These are phyloP conservation scores for Helleia helle DNA, from an alignment of 2,888 invertebrate genomes.

Conservation along the genomic window DNA sequence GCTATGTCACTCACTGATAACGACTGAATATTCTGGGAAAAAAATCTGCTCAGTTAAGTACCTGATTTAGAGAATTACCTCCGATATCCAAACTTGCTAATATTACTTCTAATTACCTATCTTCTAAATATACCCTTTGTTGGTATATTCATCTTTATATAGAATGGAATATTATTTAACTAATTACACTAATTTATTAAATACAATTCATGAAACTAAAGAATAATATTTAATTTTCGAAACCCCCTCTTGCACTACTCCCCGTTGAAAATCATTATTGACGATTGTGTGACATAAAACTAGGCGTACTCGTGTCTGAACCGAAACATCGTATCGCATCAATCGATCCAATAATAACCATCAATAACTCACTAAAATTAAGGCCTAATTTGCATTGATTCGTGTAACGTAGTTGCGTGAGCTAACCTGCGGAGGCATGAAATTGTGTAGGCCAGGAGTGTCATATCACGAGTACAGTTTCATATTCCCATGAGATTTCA, in stretches of 20 bases:
- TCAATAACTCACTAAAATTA: not conserved
- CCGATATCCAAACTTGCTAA: too few species aligned
- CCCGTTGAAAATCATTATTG: slow-evolving; percentile 7
- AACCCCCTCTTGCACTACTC: slow-evolving; percentile 3
- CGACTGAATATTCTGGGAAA: too few species aligned
- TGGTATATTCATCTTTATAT: too few species aligned
- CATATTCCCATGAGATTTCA: not conserved
- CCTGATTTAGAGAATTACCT: too few species aligned
- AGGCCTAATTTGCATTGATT: not conserved
- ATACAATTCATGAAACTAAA: too few species aligned
- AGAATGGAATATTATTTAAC: too few species aligned
- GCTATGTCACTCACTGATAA: too few species aligned
- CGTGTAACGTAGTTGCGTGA: not conserved
- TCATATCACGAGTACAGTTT: not conserved
- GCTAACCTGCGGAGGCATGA: not conserved
- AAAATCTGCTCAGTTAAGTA: too few species aligned
- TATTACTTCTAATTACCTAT: too few species aligned
- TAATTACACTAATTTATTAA: too few species aligned
- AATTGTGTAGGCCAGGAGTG: not conserved
- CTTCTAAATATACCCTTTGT: too few species aligned
- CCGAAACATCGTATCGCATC: not conserved
- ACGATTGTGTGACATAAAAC: slow-evolving; percentile 12
- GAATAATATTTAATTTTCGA: too few species aligned
- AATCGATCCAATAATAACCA: not conserved
- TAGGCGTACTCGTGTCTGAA: slow-evolving; percentile 10